Evolutionary conservation across 2,888 invertebrate genomes (phyloP), one percentile per base, ranked within the genome.

Genomic region (Ophioninae sp.): DNA sequence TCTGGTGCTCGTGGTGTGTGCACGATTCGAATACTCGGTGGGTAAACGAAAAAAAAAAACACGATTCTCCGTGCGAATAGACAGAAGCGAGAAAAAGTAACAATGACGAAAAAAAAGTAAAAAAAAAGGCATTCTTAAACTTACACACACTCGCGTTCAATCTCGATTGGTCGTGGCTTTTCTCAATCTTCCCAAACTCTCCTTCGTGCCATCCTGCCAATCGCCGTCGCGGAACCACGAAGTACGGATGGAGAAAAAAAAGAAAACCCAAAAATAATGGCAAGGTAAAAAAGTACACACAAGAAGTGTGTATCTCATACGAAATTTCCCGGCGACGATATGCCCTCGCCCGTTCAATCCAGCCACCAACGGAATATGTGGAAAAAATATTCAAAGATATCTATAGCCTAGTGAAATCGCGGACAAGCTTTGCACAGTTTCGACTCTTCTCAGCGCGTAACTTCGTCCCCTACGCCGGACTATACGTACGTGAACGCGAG

Each of bases 81-180:
- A 41, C 10, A 56, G 8, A 44, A 68, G 17, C 10, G 44, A 62
- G 57, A 65, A 21, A 65, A 37, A 37, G n/a, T 6, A 61, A 30
- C 17, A 61, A 72, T 37, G 17, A 67, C 20, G 39, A 61, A n/a
- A n/a, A 74, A 50, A 39, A 23, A 17, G n/a, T 5, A 41, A 8
- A 61, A 62, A 73, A 74, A 56, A 76, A 67, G 10, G 56, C 5
- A 41, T 37, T 76, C 44, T 62, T 37, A 8, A 13, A 76, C 75
- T 67, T 67, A 76, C 75, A 76, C 59, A 76, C 57, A 59, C 65
- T 62, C 69, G 23, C 44, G 61, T 65, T 23, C 67, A 39, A 20
- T 39, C 56, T 67, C 67, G 67, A 57, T 76, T 76, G 57, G 41
- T 76, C 74, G 56, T 13, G 44, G 23, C 37, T 56, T 37, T 65